Base-by-base conservation (phyloP, 2,797 vertebrate genomes). In the Malurus splendens region DNA sequence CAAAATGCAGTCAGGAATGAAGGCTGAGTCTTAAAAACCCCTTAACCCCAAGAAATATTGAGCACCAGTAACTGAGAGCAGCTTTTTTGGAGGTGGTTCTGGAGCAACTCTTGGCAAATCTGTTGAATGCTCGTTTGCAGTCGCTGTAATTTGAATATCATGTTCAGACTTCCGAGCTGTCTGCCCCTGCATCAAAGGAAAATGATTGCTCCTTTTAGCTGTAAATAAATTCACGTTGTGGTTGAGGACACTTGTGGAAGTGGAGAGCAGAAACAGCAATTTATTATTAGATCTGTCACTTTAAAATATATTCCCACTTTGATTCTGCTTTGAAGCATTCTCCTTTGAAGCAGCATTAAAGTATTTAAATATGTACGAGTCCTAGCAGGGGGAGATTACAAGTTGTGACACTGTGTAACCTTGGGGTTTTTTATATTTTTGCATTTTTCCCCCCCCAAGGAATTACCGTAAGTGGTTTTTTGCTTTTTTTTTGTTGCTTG, bases 341-440 rank as follows among this genome's bases (percentile, higher is more conserved):
- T 93, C 57, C 86, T 93, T 93, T 96, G 94, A 94, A 95, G 89
- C 82, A 71, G 87, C 52, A 70, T 79, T 86, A 51, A 93, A 87
- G 90, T 94, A 67, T 93, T 86, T 91, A 93, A 95, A 92, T 90
- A 78, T 56, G 90, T 64, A 85, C 45, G 20, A 71, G 91, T 36
- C 74, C 82, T 89, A 94, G 87, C 90, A 89, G 87, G 81, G 90
- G 61, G 80, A 90, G 87, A 94, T 93, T 95, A 92, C 95, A 89
- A 96, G 78, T 90, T 93, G 36, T 94, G 90, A 80, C 87, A 78
- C 90, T 94, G 90, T 0, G 2, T 90, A 92, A 90, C 93, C 89
- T 90, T 85, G 51, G 8, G 8, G 12, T 1, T 67, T 79, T 67
- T 52, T 57, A 2, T 50, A 62, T 88, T 93, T 94, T 87, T 77